phyloP scores from a whole-genome alignment of 1,140 invertebrate genomes.

The Pararge aegeria region DNA sequence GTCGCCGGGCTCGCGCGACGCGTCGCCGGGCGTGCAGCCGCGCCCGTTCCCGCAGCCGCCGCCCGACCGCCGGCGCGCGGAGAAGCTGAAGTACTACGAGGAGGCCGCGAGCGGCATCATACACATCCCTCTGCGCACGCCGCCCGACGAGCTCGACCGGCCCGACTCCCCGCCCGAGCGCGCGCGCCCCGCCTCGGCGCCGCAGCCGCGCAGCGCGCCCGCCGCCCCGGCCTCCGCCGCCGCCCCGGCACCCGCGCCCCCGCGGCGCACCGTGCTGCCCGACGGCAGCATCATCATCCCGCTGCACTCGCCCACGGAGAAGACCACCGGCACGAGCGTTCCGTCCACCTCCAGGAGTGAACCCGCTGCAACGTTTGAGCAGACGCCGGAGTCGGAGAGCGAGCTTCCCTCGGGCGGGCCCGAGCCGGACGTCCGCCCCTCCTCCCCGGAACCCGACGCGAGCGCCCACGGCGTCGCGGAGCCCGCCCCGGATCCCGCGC shows the following conservation, averaged over 20 bases:
- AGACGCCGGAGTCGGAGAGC: neutral
- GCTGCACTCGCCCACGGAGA: slow-evolving; percentile 77
- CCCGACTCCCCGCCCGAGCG: slow-evolving; percentile 23
- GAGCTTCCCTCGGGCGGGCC: no score
- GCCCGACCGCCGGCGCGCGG: slow-evolving; percentile 31
- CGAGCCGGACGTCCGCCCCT: slow-evolving; percentile 4
- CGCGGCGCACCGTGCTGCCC: slow-evolving; percentile 63
- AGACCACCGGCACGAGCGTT: slow-evolving; percentile 2
- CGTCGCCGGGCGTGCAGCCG: slow-evolving; percentile 48
- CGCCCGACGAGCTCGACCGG: slow-evolving; percentile 79
- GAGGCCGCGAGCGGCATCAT: slow-evolving; percentile 81
- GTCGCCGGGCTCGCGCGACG: slow-evolving; percentile 52
- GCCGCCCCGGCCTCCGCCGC: slow-evolving; percentile 55
- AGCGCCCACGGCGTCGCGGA: slow-evolving; percentile 48
- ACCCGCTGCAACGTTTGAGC: no score
- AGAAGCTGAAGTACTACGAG: slow-evolving; percentile 81
- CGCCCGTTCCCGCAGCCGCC: slow-evolving; percentile 36
- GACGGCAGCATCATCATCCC: slow-evolving; percentile 79
- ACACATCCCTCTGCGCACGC: slow-evolving; percentile 84
- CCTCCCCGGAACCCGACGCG: slow-evolving; percentile 20
- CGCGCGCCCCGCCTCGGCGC: slow-evolving; percentile 54
- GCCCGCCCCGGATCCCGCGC: neutral
- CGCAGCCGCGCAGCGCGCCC: slow-evolving; percentile 41
- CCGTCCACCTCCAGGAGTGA: neutral
- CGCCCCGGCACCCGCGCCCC: slow-evolving; percentile 39